phyloP scores from a whole-genome alignment of 2,888 invertebrate species.

The Meiosimyza platycephala region DNA sequence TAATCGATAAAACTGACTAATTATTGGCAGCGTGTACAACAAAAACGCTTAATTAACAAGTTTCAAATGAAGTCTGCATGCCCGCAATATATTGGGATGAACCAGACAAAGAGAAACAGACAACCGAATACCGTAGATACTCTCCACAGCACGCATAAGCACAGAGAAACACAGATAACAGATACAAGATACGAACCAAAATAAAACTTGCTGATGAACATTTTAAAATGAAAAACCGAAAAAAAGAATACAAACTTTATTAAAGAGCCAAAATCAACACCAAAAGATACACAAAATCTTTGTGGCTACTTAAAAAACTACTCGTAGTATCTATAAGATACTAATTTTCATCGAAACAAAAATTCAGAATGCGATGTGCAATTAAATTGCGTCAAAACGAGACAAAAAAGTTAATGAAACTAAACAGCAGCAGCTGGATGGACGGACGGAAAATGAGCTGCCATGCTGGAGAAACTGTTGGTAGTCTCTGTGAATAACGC shows the following conservation, averaged over 20 bases:
- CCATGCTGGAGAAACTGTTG: constrained; percentile 24
- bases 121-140: too few relatives aligned
- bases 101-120: not conserved
- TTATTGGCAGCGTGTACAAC: constrained; percentile 51
- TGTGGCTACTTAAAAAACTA: constrained; percentile 23
- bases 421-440: constrained; percentile 4
- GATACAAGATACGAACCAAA: constrained; percentile 6
- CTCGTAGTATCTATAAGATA: constrained; percentile 21
- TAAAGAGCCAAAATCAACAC: not conserved
- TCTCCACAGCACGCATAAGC: too few relatives aligned
- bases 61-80: constrained; percentile 47
- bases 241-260: not conserved
- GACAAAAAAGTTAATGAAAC: constrained; percentile 5
- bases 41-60: constrained; percentile 55
- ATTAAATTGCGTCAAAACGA: constrained; percentile 16
- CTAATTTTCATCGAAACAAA: not conserved
- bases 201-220: not conserved
- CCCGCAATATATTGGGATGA: not conserved
- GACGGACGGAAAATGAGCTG: constrained; percentile 22
- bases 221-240: not conserved
- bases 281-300: not conserved
- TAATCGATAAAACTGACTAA: constrained; percentile 57
- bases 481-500: not conserved
- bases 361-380: constrained; percentile 24
- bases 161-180: not conserved